Percentiles rank a stretch among this genome's conserved stretches.
phyloP scores from a whole-genome alignment of 2,113 vertebrate genomes.

The Hystrix brachyura region DNA sequence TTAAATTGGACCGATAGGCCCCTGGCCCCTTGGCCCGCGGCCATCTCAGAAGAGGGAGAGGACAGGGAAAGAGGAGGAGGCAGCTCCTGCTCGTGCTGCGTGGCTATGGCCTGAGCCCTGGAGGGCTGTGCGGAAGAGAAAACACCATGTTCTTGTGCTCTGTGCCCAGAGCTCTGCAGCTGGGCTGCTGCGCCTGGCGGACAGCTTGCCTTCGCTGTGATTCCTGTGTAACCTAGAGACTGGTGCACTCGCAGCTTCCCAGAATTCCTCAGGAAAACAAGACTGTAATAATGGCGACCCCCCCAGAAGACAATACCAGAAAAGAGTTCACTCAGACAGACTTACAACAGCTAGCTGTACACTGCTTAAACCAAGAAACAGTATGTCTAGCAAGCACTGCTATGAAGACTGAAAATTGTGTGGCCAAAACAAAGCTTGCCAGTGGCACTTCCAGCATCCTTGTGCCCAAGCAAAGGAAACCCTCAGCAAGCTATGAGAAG shows the following conservation, averaged over 20 bases:
- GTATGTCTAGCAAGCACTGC: slow-evolving; percentile 89
- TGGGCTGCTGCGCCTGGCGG: no score
- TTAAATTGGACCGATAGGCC: neutral
- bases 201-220: no score
- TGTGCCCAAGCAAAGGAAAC: slow-evolving; percentile 91
- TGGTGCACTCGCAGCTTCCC: slow-evolving; percentile 72
- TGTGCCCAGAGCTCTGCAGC: no score
- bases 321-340: slow-evolving; percentile 92
- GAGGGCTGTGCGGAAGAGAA: no score
- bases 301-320: slow-evolving; percentile 93
- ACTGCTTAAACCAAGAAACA: slow-evolving; percentile 92
- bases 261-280: slow-evolving; percentile 92
- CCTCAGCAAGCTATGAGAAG: slow-evolving; percentile 93
- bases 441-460: slow-evolving; percentile 93
- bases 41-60: no score
- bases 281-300: slow-evolving; percentile 92
- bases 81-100: no score
- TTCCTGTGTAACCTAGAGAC: no score
- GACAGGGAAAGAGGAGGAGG: no score
- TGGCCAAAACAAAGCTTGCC: slow-evolving; percentile 93
- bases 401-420: slow-evolving; percentile 92
- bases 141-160: no score
- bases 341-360: slow-evolving; percentile 91
- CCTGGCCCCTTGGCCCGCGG: no score
- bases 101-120: no score